A percentile compares a stretch with the other conserved stretches of the same genome.
phyloP scores from a whole-genome alignment of 2,888 invertebrate genomes.

The Dolomedes plantarius region DNA sequence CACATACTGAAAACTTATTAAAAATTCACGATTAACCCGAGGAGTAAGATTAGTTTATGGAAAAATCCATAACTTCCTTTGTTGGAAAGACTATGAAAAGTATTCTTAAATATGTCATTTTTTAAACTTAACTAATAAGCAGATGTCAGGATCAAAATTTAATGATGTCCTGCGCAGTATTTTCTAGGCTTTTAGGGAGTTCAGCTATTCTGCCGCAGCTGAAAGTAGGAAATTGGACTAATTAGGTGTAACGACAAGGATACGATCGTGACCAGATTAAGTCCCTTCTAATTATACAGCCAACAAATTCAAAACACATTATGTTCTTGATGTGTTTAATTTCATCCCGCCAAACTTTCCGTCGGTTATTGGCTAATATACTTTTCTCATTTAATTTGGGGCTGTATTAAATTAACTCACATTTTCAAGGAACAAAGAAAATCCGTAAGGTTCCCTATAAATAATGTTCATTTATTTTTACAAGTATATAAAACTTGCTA shows the following conservation, averaged over 20 bases:
- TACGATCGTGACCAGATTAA: neutral
- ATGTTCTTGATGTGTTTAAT: neutral
- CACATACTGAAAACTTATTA: no score
- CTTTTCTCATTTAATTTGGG: neutral
- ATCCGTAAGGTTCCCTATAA: no score
- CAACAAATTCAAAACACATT: neutral
- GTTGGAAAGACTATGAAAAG: no score
- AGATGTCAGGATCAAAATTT: neutral
- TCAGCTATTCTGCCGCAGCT: neutral
- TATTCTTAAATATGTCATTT: no score
- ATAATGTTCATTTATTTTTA: no score
- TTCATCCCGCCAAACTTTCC: neutral
- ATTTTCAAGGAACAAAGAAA: no score
- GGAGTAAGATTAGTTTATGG: no score
- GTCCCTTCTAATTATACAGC: neutral
- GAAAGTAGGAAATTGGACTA: neutral
- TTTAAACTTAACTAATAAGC: neutral
- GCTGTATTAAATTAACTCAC: no score
- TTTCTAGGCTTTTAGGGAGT: neutral
- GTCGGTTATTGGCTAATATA: neutral
- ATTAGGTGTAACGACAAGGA: neutral
- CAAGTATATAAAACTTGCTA: no score
- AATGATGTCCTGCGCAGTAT: neutral
- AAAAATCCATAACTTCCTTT: no score
- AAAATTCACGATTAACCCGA: no score